These are phyloP conservation scores for Drosophila dives DNA, from an alignment of 2,888 invertebrate genomes.

Conservation along the genomic window DNA sequence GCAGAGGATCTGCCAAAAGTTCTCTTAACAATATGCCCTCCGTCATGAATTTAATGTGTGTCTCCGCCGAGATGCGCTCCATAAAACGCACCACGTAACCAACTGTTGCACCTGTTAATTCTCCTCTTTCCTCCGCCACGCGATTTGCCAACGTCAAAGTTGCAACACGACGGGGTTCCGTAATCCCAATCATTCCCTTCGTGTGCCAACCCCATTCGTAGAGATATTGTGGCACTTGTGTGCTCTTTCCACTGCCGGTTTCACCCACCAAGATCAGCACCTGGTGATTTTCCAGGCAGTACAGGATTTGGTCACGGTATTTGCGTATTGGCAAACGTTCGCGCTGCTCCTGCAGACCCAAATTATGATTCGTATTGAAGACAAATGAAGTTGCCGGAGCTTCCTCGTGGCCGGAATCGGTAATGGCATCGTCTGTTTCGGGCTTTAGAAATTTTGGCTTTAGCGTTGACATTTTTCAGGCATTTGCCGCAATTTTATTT, in stretches of 20 bases:
- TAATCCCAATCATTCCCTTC: conserved; percentile 93
- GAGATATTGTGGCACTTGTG: conserved; percentile 89
- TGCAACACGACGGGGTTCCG: conserved; percentile 96
- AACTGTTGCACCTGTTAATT: conserved; percentile 90
- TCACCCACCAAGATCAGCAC: conserved; percentile 96
- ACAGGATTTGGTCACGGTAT: conserved; percentile 94
- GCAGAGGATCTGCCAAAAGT: conserved; percentile 96
- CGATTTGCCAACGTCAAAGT: conserved; percentile 94
- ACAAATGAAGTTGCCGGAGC: conserved; percentile 87
- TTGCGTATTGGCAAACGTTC: conserved; percentile 94
- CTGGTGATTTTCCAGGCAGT: conserved; percentile 95
- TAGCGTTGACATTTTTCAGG: conserved; percentile 55
- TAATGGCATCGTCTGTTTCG: conserved; percentile 79
- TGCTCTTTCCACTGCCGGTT: conserved; percentile 94
- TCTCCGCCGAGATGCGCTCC: conserved; percentile 87
- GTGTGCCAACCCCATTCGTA: conserved; percentile 93
- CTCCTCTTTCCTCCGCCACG: conserved; percentile 94
- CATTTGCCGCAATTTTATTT: conserved; percentile 21
- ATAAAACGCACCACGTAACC: conserved; percentile 95
- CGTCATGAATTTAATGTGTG: conserved; percentile 95
- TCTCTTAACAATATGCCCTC: conserved; percentile 97
- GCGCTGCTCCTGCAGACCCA: conserved; percentile 93
- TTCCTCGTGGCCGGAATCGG: conserved; percentile 63
- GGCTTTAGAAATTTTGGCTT: conserved; percentile 71
- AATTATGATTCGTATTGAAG: conserved; percentile 93